Base-by-base conservation (phyloP, 2,797 vertebrate species). In the Cryptoblepharus egeriae region DNA sequence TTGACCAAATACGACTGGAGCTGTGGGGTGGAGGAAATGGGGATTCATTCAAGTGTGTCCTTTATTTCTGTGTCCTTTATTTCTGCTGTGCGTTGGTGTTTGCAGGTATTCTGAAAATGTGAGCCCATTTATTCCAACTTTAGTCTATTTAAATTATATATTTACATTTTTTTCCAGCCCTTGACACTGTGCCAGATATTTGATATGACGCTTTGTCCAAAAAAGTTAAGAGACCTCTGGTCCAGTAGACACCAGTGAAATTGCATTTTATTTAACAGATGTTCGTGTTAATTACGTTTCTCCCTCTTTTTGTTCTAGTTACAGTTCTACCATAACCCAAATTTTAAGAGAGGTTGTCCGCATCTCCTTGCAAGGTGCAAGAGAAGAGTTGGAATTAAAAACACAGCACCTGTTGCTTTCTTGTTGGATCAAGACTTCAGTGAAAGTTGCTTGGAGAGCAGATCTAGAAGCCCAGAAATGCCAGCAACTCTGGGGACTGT, bases 311-410 rank as follows among this genome's bases (percentile, higher is more conserved):
- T 22, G 24, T 87, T 89, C 87, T 61, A 90, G 45, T 72, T 91
- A 75, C 80, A 91, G 61, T 89, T 91, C 76, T 91, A 84, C 61
- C 87, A 90, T 45, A 83, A 89, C 22, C 35, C 87, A 10, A 91
- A 63, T 86, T 94, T 93, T 77, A 90, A 85, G 83, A 74, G 69
- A 85, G 75, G 77, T 58, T 85, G 42, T 22, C 88, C 81, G 75
- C 87, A 93, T 4, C 70, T 94, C 15, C 87, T 91, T 39, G 4
- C 1, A 79, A 87, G 39, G 32, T 88, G 82, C 55, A 92, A 91
- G 61, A 76, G 73, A 77, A 91, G 88, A 82, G 74, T 88, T 75
- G 70, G 85, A 32, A 87, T 91, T 68, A 81, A 85, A 77, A 77
- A 60, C 39, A n/a, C 69, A 28, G 39, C 52, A 10, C 5, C 83